Percentiles rank a stretch among this genome's conserved stretches.
These are phyloP conservation scores for Aselliscus stoliczkanus DNA, from an alignment of 2,797 vertebrate species.

Conservation along the genomic window DNA sequence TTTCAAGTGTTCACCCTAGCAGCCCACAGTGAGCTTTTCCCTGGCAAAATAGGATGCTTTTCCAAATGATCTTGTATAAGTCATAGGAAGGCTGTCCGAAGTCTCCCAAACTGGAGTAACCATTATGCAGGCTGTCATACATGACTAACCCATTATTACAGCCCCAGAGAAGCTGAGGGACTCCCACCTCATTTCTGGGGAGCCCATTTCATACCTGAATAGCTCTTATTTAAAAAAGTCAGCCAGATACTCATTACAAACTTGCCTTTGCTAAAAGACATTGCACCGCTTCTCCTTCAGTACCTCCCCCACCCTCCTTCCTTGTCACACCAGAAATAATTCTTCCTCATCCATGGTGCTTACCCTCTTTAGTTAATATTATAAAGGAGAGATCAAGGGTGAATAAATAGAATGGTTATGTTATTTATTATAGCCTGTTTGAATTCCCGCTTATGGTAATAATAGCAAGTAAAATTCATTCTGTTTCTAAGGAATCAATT, in stretches of 20 bases:
- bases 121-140: conserved; percentile 63
- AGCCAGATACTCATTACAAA: conserved; percentile 51
- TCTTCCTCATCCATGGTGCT: conserved; percentile 46
- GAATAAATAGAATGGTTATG: conserved; percentile 66
- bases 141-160: conserved; percentile 61
- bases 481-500: conserved; percentile 66
- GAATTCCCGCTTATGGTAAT: conserved; percentile 47
- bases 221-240: conserved; percentile 62
- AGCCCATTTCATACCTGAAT: conserved; percentile 73
- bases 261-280: conserved; percentile 67
- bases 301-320: background rate
- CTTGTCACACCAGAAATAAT: conserved; percentile 59
- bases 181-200: conserved; percentile 66
- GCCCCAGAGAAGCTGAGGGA: conserved; percentile 53
- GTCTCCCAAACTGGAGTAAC: conserved; percentile 36
- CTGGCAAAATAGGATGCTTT: conserved; percentile 28
- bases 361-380: conserved; percentile 64
- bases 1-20: background rate
- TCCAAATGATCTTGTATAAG: conserved; percentile 30
- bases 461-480: conserved; percentile 61
- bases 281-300: background rate
- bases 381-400: conserved; percentile 69
- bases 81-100: conserved; percentile 41
- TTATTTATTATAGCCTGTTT: conserved; percentile 68
- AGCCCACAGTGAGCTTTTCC: background rate